Percentiles rank a stretch among this genome's conserved stretches.
These are phyloP conservation scores for Pseudorhiza aurosa DNA, from an alignment of 30 jellyfish, hydroid and myxozoan species.

Conservation along the genomic window DNA sequence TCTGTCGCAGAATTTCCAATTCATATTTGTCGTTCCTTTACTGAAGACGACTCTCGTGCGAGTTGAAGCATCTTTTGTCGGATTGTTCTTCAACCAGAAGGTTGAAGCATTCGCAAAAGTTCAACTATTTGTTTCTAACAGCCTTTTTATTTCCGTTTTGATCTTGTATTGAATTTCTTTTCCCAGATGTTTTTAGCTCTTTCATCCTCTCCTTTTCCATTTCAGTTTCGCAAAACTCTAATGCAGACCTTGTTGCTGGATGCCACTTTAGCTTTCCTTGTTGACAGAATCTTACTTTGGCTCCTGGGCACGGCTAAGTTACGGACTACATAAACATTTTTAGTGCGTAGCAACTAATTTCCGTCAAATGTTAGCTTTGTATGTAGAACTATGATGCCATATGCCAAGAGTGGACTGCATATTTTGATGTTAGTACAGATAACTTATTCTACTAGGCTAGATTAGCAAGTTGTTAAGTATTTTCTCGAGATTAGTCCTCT, in stretches of 20 bases:
- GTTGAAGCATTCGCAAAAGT: no score
- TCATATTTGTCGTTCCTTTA: background rate
- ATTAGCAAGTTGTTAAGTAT: no score
- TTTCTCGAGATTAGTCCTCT: no score
- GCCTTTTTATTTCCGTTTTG: no score
- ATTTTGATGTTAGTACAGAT: background rate
- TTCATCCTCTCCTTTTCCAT: background rate
- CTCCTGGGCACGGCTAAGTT: constrained; percentile 82
- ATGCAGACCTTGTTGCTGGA: constrained; percentile 87
- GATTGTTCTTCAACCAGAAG: no score
- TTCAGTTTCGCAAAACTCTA: constrained; percentile 84
- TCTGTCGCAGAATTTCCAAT: no score
- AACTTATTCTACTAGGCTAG: no score
- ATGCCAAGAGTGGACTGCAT: background rate
- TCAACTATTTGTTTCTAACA: no score
- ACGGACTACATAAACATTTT: constrained; percentile 35
- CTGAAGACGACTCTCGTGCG: background rate
- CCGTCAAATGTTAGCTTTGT: background rate
- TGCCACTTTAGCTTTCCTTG: constrained; percentile 73
- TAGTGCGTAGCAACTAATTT: no score
- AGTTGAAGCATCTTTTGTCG: background rate
- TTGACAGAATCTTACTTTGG: constrained; percentile 84
- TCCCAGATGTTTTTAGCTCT: background rate
- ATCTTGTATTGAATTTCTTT: no score
- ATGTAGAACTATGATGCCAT: background rate